A percentile compares a stretch with the other conserved stretches of the same genome.
Evolutionary conservation across 2,888 invertebrate genomes (phyloP).

Genomic region (Cantharis rufa): DNA sequence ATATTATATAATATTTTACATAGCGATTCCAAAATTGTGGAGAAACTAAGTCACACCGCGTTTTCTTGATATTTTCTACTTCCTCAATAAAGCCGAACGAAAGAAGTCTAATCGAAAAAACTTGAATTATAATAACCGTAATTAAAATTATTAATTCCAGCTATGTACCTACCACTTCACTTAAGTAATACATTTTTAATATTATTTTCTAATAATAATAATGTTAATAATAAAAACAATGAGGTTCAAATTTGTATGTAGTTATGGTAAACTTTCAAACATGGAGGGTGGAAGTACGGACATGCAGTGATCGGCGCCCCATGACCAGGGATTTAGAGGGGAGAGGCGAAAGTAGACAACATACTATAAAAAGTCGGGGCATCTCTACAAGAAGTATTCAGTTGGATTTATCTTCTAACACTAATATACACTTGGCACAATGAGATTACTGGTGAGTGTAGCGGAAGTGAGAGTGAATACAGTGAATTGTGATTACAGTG

Average conservation of each 20-base stretch:
- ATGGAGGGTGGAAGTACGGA: constrained; percentile 41
- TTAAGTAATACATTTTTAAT: background rate
- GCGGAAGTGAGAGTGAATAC: background rate
- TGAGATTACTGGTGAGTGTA: constrained; percentile 55
- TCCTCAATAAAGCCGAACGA: background rate
- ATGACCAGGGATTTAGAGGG: constrained; percentile 35
- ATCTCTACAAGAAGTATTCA: constrained; percentile 42
- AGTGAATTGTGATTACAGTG: background rate
- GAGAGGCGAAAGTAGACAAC: constrained; percentile 48
- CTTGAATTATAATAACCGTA: background rate
- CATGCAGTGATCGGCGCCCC: constrained; percentile 36
- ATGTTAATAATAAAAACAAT: background rate
- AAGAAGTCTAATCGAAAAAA: background rate
- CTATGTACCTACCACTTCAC: background rate
- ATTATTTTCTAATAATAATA: background rate
- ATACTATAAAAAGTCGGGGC: constrained; percentile 49
- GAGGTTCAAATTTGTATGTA: constrained; percentile 21
- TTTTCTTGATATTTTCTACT: background rate
- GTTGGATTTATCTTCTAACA: constrained; percentile 43
- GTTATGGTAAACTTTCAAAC: constrained; percentile 43
- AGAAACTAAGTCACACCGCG: background rate
- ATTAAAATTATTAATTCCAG: background rate
- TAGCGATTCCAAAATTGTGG: background rate
- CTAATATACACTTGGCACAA: constrained; percentile 38
- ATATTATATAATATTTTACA: background rate